These are phyloP conservation scores for Mico argentatus DNA, from an alignment of 2,797 vertebrate species.

Conservation along the genomic window DNA sequence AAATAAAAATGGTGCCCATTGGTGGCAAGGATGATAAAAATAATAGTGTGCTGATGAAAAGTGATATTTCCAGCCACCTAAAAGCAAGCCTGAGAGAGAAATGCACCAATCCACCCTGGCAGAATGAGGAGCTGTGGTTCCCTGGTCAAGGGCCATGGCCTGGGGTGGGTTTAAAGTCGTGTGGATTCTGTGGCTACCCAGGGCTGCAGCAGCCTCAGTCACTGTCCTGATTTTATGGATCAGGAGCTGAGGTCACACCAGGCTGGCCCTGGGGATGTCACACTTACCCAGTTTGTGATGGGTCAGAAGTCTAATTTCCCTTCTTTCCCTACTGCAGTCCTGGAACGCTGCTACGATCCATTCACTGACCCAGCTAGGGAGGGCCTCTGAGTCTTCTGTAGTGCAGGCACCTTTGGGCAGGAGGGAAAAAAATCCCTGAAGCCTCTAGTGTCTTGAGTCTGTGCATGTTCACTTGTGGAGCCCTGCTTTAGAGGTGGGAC, in stretches of 20 bases:
- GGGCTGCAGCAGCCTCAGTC: rapidly evolving
- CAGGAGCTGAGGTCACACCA: not conserved
- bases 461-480: not conserved
- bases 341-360: too few relatives aligned
- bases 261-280: rapidly evolving
- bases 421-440: not conserved
- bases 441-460: not conserved
- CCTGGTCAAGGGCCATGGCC: not conserved
- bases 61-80: not conserved
- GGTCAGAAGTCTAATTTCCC: not conserved
- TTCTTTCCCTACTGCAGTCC: not conserved
- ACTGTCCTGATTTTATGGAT: not conserved
- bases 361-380: not conserved
- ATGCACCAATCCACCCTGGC: not conserved
- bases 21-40: not conserved
- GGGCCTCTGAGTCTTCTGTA: not conserved
- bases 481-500: not conserved
- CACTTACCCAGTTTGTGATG: not conserved
- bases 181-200: not conserved
- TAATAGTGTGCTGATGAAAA: not conserved
- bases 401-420: rapidly evolving
- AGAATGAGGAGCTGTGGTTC: not conserved
- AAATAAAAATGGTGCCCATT: not conserved
- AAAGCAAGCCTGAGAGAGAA: not conserved
- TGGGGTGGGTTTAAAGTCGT: not conserved